phyloP scores from a whole-genome alignment of 2,888 invertebrate species.

The Rambutsinella grinnellia region DNA sequence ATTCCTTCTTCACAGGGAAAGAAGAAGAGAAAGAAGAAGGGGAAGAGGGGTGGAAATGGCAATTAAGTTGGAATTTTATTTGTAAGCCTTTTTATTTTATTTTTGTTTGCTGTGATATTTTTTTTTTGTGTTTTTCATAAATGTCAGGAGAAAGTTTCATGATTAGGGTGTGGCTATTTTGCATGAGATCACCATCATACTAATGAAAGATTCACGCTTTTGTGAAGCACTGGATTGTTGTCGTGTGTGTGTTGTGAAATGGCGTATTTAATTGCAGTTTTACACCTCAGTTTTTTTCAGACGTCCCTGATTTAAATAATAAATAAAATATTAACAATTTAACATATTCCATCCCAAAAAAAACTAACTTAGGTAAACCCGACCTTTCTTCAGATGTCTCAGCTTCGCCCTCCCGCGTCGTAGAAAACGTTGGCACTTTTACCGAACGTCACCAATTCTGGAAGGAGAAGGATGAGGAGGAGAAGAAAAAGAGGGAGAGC shows the following conservation, averaged over 20 bases:
- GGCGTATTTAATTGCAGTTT: slow-evolving; percentile 6
- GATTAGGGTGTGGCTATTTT: not conserved
- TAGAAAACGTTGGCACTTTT: slow-evolving; percentile 64
- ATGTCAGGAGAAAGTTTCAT: not conserved
- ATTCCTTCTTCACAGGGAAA: slow-evolving; percentile 71
- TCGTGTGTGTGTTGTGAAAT: too few species aligned
- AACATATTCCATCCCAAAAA: too few species aligned
- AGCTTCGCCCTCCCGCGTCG: slow-evolving; percentile 65
- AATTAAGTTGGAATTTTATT: slow-evolving; percentile 37
- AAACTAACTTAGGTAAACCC: slow-evolving; percentile 47
- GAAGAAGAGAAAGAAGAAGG: slow-evolving; percentile 73
- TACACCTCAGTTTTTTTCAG: too few species aligned
- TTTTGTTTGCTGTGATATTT: slow-evolving; percentile 17
- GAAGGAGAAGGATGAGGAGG: slow-evolving; percentile 64
- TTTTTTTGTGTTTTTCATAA: not conserved
- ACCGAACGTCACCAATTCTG: slow-evolving; percentile 64
- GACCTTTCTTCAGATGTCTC: slow-evolving; percentile 55
- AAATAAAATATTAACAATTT: too few species aligned
- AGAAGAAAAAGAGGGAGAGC: slow-evolving; percentile 62
- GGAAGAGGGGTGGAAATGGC: slow-evolving; percentile 68
- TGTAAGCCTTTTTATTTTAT: slow-evolving; percentile 42
- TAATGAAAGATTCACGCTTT: slow-evolving; percentile 4
- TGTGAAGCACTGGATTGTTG: not conserved
- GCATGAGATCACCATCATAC: not conserved
- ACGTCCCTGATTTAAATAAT: too few species aligned